Conservation (phyloP, 2,888 invertebrate species). For the Blera fallax region DNA sequence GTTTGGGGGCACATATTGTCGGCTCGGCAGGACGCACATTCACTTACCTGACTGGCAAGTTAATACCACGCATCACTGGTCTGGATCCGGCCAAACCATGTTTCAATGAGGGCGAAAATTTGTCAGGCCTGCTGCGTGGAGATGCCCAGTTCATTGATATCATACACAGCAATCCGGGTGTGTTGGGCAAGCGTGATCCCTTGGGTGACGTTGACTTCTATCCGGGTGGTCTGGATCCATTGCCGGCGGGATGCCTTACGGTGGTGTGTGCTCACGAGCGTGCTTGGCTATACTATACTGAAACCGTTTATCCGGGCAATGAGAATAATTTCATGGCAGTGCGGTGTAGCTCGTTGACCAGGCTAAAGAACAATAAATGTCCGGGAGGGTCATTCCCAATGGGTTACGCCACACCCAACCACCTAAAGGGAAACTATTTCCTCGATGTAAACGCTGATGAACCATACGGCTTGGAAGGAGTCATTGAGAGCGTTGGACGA, state of each 20-base stretch:
- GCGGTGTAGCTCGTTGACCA: conserved; percentile 76
- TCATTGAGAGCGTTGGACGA: not conserved
- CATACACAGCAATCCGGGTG: conserved; percentile 79
- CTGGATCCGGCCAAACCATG: conserved; percentile 81
- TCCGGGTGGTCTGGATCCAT: conserved; percentile 77
- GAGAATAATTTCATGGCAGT: conserved; percentile 76
- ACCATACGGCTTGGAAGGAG: conserved; percentile 76
- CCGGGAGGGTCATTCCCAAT: conserved; percentile 75
- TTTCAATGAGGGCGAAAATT: conserved; percentile 77
- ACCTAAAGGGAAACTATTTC: conserved; percentile 79
- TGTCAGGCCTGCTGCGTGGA: conserved; percentile 77
- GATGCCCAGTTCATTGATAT: conserved; percentile 79
- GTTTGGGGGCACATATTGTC: conserved; percentile 80
- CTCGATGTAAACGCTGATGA: conserved; percentile 76
- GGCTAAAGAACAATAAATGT: conserved; percentile 76
- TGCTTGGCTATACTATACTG: conserved; percentile 78
- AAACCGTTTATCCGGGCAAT: conserved; percentile 77
- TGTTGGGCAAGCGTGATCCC: conserved; percentile 77
- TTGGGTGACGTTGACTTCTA: conserved; percentile 80
- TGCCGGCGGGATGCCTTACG: conserved; percentile 77
- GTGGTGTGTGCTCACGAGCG: conserved; percentile 78
- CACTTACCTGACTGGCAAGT: conserved; percentile 75
- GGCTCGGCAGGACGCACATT: conserved; percentile 79
- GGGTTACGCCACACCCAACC: conserved; percentile 77
- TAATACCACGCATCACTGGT: conserved; percentile 79